phyloP scores from a whole-genome alignment of 2,888 invertebrate genomes.

The Reticulitermes lucifugus region DNA sequence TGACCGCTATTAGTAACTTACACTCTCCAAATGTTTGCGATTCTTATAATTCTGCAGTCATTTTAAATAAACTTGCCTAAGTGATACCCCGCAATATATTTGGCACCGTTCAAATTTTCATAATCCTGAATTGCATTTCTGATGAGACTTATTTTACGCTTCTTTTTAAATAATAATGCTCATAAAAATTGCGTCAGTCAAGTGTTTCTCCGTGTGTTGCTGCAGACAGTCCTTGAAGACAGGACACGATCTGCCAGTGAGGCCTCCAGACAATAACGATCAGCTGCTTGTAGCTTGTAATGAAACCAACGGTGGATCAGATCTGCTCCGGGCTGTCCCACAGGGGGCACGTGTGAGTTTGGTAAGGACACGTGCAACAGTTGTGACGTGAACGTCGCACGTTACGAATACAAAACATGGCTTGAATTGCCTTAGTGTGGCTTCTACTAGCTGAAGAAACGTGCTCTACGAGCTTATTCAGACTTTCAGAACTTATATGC shows the following conservation, averaged over 20 bases:
- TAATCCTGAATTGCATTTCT: background rate
- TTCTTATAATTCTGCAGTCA: background rate
- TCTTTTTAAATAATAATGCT: background rate
- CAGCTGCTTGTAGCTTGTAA: background rate
- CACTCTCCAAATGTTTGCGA: background rate
- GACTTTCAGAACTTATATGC: too few relatives aligned
- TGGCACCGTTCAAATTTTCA: background rate
- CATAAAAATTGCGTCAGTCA: background rate
- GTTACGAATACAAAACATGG: too few relatives aligned
- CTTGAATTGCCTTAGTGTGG: too few relatives aligned
- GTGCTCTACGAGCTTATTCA: too few relatives aligned
- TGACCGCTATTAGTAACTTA: conserved; percentile 18
- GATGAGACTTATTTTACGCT: background rate
- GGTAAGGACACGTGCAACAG: too few relatives aligned
- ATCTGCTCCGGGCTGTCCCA: too few relatives aligned
- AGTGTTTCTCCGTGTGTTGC: background rate
- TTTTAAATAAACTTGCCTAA: background rate
- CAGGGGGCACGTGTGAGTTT: too few relatives aligned
- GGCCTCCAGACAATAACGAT: background rate
- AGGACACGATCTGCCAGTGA: conserved; percentile 4
- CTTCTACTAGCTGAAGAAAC: too few relatives aligned
- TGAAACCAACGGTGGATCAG: too few relatives aligned
- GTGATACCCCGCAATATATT: background rate
- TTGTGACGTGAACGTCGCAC: too few relatives aligned
- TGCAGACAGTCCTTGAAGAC: background rate